Conservation (phyloP, 2,797 vertebrate species). For the Pterois miles region DNA sequence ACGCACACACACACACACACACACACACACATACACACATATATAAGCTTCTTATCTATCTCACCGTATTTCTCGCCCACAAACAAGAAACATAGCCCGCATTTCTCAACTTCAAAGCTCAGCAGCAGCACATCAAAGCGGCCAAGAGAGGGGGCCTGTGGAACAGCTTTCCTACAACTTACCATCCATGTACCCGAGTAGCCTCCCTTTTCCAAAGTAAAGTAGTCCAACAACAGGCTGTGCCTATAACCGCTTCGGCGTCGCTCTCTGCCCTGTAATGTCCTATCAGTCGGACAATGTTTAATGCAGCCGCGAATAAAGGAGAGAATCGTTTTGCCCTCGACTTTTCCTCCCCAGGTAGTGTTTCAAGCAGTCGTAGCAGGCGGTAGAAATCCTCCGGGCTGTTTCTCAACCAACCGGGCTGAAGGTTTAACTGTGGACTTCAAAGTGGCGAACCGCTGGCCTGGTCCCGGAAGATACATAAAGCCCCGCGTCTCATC, state of each 20-base stretch:
- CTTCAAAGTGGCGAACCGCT: constrained; percentile 90
- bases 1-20: not conserved
- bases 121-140: constrained; percentile 87
- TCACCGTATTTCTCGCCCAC: constrained; percentile 79
- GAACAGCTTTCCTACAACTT: constrained; percentile 82
- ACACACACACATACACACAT: constrained; percentile 23
- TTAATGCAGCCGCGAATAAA: constrained; percentile 39
- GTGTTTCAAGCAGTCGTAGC: constrained; percentile 79
- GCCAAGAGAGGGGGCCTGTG: constrained; percentile 76
- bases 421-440: constrained; percentile 89
- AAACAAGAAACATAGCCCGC: constrained; percentile 79
- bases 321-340: constrained; percentile 40
- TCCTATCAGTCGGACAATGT: constrained; percentile 37
- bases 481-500: constrained; percentile 67
- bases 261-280: constrained; percentile 50
- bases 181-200: constrained; percentile 74
- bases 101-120: constrained; percentile 84
- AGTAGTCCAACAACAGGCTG: constrained; percentile 56
- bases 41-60: constrained; percentile 78
- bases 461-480: constrained; percentile 89
- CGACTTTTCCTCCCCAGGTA: constrained; percentile 72
- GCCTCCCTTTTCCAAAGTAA: constrained; percentile 59
- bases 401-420: constrained; percentile 87
- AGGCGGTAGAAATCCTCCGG: constrained; percentile 83
- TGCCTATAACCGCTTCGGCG: constrained; percentile 17